Base-by-base conservation (phyloP, 2,797 vertebrate species). In the Melanotaenia parkinsoni region DNA sequence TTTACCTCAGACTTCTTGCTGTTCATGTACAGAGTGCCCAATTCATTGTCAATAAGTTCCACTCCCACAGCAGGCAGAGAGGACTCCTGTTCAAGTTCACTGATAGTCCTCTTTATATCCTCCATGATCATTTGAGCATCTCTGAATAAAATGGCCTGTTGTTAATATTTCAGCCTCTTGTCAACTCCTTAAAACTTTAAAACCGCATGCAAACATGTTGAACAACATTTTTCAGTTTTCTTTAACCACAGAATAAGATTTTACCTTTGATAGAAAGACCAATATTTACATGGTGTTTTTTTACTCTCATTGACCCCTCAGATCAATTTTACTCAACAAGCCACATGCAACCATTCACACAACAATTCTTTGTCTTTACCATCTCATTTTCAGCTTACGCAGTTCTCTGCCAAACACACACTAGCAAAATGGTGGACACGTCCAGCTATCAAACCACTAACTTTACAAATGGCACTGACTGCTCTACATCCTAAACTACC, bases 61-160 rank as follows among this genome's bases (percentile, higher is more conserved):
- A 99, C 98, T 18, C 97, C 98, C 0, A 99, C 96, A 0, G 96
- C 92, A 0, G 98, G 97, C 71, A 99, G 91, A 70, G 98, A 98
- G 1, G 98, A 97, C 79, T 98, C 97, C 81, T 99, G 98, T 76
- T 99, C 98, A 81, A 99, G 94, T 70, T 99, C 98, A 9, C 96
- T 90, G 72, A 98, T 94, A 0, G 97, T 95, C 80, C 97, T 96
- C 88, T 99, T 99, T 67, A 99, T 96, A 90, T 99, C 98, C 80
- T 99, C 98, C 91, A 99, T 95, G 81, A 99, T 94, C 98, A 99
- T 99, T 74, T 98, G 97, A 66, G 97, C 97, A 72, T 99, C 98
- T 88, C 98, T 99, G 87, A 16, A 67, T 18, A 86, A 32, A 51
- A 0, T 18, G 2, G 9, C 1, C n/a, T 14, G 32, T 76, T 56